Conservation (phyloP, 2,888 invertebrate species). For the Eulithis prunata region DNA sequence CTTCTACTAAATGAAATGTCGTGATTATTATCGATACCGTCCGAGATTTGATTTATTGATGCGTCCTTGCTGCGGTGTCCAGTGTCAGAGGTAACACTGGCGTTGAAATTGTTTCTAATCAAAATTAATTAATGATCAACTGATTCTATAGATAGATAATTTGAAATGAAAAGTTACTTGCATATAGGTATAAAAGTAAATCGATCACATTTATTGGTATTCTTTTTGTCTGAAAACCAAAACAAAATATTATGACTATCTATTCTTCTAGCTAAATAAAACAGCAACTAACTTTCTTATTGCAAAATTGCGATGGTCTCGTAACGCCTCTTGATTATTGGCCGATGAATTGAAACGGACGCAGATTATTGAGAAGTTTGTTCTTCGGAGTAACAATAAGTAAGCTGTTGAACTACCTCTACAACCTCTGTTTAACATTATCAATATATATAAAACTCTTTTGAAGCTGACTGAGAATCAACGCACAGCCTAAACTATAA, state of each 20-base stretch:
- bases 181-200: no score
- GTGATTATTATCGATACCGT: constrained; percentile 71
- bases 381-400: constrained; percentile 13
- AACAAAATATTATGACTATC: constrained; percentile 26
- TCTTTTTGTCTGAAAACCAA: no score
- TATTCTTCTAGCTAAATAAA: constrained; percentile 36
- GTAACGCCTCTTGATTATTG: constrained; percentile 38
- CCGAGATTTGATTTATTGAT: constrained; percentile 60
- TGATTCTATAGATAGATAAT: neutral
- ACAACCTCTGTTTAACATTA: no score
- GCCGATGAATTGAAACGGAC: constrained; percentile 40
- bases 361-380: constrained; percentile 24
- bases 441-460: no score
- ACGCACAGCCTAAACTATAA: no score
- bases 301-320: constrained; percentile 39
- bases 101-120: neutral
- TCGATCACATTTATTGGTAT: no score
- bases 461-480: no score
- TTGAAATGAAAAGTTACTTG: neutral
- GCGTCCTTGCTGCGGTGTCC: constrained; percentile 37
- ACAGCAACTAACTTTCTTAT: constrained; percentile 37
- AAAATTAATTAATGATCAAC: neutral
- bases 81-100: neutral
- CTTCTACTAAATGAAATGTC: constrained; percentile 62
- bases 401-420: neutral